Base-by-base conservation (phyloP, 2,113 vertebrate species). In the Entomyzon cyanotis region DNA sequence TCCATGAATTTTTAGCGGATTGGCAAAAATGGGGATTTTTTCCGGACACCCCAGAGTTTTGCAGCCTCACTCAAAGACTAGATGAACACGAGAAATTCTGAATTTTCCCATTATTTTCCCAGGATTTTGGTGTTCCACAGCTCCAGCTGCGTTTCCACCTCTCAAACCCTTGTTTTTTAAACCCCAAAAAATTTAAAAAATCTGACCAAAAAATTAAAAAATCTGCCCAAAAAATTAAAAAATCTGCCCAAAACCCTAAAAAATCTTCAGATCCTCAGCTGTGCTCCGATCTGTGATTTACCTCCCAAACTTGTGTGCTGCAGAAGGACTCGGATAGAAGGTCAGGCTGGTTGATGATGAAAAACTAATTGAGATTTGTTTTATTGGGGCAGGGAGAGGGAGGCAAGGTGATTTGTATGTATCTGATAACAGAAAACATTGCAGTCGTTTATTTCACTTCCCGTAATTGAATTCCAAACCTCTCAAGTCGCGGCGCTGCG, bases 381-480 rank as follows among this genome's bases (percentile, higher is more conserved):
- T 96, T 96, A 93, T 52, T 95, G 92, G 83, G 80, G 63, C 60
- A 91, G 84, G 64, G 69, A 64, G 78, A 87, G 64, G 86, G 82
- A 93, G 53, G 74, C 67, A 89, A 73, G 93, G 95, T 94, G 71
- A 92, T 90, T 96, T 93, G 71, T 90, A 12, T 77, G 83, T 93
- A 88, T 96, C 94, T 96, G 92, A 93, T 95, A 96, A 94, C 84
- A 95, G 88, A 80, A 96, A 94, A 93, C 90, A 74, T 92, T 79
- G 69, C 77, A 67, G 88, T 77, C 88, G 92, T 93, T 95, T 95
- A 94, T 96, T 96, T 95, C 56, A 46, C 83, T 92, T 94, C 94
- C 88, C 86, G 68, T 93, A 97, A 95, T 95, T 95, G 89, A 84
- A 89, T 95, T 95, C 94, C 87, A 76, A 59, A 93, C 88, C 75